Base-by-base conservation (phyloP, 2,888 invertebrate genomes). In the Acleris cristana region DNA sequence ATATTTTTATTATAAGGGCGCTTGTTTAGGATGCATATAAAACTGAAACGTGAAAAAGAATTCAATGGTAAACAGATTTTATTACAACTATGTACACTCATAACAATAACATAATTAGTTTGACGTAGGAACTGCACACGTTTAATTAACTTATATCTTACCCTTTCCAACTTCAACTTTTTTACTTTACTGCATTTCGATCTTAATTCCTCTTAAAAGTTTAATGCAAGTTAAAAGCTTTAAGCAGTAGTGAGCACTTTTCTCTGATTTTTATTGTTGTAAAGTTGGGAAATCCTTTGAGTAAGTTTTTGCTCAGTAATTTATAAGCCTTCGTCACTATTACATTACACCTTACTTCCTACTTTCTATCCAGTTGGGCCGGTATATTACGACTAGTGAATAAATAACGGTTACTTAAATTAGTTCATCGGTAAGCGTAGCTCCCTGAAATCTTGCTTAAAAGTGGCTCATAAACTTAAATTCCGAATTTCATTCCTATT, bases 221-320 rank as follows among this genome's bases (percentile, higher is more conserved):
- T 86, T 79, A 88, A 86, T 86, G 86, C 82, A 82, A 87, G 84
- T 86, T 87, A 84, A 87, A 83, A 85, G 84, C 83, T 86, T 87
- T 80, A 85, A 86, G 85, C 82, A 84, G 85, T 83, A 79, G 81
- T 75, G 78, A 83, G 82, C 79, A 80, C 79, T 86, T 83, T 79
- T 71, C 72, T 78, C 73, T 66, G 75, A 80, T 83, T 83, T 84
- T 84, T 82, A 82, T 79, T 84, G 78, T 81, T 80, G 74, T 74
- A 72, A 81, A 82, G 80, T 83, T 79, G 73, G 73, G 67, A 70
- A 71, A 76, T 72, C 77, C 75, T 72, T 73, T 71, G 64, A 62
- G 65, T 73, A 72, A 79, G 71, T 80, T 76, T 69, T 69, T 69
- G 72, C 74, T 78, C 71, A 77, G 74, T 75, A 72, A 73, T 74